A percentile compares a stretch with the other conserved stretches of the same genome.
Conservation (phyloP, 1,140 invertebrate genomes). For the Ephestia elutella region DNA sequence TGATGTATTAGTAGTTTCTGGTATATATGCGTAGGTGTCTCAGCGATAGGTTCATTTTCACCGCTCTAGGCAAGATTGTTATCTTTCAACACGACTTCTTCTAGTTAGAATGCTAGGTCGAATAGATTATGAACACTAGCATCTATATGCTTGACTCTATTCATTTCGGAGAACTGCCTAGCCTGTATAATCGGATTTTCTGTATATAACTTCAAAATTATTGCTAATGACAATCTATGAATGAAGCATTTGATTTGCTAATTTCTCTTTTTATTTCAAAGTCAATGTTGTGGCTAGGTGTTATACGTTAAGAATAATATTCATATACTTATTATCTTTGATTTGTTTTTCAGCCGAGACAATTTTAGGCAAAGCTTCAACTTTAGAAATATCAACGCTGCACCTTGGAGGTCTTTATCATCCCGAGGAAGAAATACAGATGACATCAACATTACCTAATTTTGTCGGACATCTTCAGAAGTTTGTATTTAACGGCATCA, state of each 20-base stretch:
- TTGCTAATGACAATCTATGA: constrained; percentile 26
- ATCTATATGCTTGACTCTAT: constrained; percentile 15
- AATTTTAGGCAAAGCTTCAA: constrained; percentile 83
- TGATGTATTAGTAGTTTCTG: constrained; percentile 14
- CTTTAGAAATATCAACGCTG: constrained; percentile 85
- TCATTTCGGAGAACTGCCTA: constrained; percentile 12
- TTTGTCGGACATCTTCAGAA: constrained; percentile 95
- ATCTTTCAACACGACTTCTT: constrained; percentile 15
- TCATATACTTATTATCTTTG: constrained; percentile 31
- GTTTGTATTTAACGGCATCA: constrained; percentile 91
- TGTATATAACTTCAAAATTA: constrained; percentile 28
- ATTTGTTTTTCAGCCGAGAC: constrained; percentile 81
- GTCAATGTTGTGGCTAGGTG: constrained; percentile 66
- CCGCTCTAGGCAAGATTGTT: constrained; percentile 6
- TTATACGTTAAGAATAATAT: constrained; percentile 9
- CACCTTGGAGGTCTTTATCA: constrained; percentile 86
- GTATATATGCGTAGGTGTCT: constrained; percentile 9
- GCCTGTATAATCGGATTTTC: background rate
- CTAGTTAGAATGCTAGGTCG: constrained; percentile 16
- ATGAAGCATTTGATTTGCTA: constrained; percentile 39
- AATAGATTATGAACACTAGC: constrained; percentile 16
- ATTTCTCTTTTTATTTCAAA: constrained; percentile 44
- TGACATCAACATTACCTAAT: constrained; percentile 83
- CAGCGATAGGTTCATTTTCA: constrained; percentile 9
- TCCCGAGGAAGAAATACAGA: constrained; percentile 83